A percentile compares a stretch with the other conserved stretches of the same genome.
phyloP scores from a whole-genome alignment of 1,140 invertebrate species.

The Drosophila kohkoa region DNA sequence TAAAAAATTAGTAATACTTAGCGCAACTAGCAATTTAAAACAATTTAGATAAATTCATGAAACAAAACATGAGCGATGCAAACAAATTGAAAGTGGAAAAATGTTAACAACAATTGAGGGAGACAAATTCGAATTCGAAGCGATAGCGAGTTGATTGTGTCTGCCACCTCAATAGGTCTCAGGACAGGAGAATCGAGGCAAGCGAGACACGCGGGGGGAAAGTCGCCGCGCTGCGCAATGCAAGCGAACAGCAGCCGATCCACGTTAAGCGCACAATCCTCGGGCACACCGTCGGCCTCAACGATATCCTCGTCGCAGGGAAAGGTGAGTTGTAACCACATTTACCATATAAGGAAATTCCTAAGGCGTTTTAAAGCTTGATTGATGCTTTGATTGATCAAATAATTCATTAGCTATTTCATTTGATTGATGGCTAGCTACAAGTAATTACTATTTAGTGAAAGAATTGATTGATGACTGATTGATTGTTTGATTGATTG shows the following conservation, averaged over 20 bases:
- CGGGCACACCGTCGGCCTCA: constrained; percentile 82
- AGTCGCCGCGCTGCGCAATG: constrained; percentile 66
- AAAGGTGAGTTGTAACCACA: constrained; percentile 62
- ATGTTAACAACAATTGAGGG: constrained; percentile 24
- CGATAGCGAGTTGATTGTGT: constrained; percentile 27
- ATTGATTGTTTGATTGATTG: constrained; percentile 1
- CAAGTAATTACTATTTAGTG: not conserved
- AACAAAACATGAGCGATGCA: not conserved
- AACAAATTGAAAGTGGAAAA: constrained; percentile 2
- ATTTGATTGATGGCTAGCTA: too few relatives aligned
- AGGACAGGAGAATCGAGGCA: constrained; percentile 13
- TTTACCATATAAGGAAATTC: too few relatives aligned
- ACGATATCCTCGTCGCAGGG: constrained; percentile 83
- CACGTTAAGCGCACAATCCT: constrained; percentile 83
- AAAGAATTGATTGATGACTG: not conserved
- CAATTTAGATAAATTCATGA: constrained; percentile 1
- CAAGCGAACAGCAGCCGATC: constrained; percentile 82
- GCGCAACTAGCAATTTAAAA: not conserved
- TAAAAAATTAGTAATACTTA: not conserved
- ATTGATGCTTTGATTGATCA: too few relatives aligned
- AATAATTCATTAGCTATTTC: too few relatives aligned
- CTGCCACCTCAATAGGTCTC: not conserved
- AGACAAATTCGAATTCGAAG: constrained; percentile 5
- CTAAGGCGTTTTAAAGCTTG: too few relatives aligned
- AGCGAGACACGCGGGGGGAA: not conserved